Percentiles rank a stretch among this genome's conserved stretches.
These are phyloP conservation scores for Euzetes globulus DNA, from an alignment of 2,888 invertebrate species.

Conservation along the genomic window DNA sequence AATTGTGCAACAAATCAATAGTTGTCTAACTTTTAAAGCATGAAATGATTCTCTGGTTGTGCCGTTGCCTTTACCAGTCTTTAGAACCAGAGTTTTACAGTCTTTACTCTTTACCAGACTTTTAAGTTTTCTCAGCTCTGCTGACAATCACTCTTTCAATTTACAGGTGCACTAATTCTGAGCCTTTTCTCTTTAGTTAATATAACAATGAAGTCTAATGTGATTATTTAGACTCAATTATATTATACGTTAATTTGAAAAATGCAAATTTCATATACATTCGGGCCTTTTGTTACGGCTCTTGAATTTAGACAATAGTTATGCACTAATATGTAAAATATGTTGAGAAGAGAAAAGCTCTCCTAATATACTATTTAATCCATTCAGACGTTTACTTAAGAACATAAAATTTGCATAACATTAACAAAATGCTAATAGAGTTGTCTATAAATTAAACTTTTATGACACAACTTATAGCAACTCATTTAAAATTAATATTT, in stretches of 20 bases:
- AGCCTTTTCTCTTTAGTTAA: neutral
- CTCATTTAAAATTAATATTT: constrained; percentile 30
- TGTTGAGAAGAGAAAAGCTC: constrained; percentile 9
- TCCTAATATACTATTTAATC: constrained; percentile 8
- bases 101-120: neutral
- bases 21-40: constrained; percentile 31
- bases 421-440: constrained; percentile 21
- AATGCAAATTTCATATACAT: constrained; percentile 15
- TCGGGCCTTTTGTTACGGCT: neutral
- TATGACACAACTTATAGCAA: constrained; percentile 26
- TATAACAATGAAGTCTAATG: constrained; percentile 15
- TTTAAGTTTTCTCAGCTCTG: neutral
- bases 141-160: constrained; percentile 16
- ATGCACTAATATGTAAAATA: constrained; percentile 28
- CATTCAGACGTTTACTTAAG: constrained; percentile 25
- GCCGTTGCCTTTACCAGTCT: neutral
- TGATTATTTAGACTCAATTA: constrained; percentile 27
- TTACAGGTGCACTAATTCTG: constrained; percentile 22
- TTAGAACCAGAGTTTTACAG: neutral
- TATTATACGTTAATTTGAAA: constrained; percentile 14
- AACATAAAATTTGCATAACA: constrained; percentile 27
- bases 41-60: neutral
- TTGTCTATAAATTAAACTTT: constrained; percentile 30
- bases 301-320: constrained; percentile 21
- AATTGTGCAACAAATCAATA: constrained; percentile 30